Base-by-base conservation (phyloP, 2,888 invertebrate species). In the Macrosoma leucophasiata region DNA sequence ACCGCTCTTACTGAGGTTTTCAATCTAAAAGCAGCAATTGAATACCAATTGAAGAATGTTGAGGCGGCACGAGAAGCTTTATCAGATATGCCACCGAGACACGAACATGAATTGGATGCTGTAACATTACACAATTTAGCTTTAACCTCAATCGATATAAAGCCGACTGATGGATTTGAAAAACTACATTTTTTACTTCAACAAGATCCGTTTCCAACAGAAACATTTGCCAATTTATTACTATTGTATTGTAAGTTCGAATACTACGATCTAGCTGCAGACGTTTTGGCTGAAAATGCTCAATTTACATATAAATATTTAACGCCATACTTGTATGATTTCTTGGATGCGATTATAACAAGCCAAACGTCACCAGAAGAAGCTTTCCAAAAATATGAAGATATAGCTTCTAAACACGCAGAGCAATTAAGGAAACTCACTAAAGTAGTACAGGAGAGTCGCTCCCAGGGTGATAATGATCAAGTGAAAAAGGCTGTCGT, bases 81-180 rank as follows among this genome's bases (percentile, higher is more conserved):
- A 15, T 91, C 92, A 2, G 95, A 95, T 60, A 92, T 96, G 89
- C 95, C 96, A 2, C 96, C 97, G 0, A 87, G 99, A 43, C 92
- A 95, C 5, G 98, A 99, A 71, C 96, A 97, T 62, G 99, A 99
- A 79, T 77, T 98, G 46, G 99, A 99, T 73, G 97, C 97, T 3
- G 96, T 99, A 0, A 98, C 98, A 3, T 85, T 99, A 21, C 99
- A 99, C 66, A 99, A 99, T 69, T 93, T 98, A 75, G 98, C 98
- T 0, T 81, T 99, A 21, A 88, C 88, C 0, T 95, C 95, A 44
- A 95, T 96, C 79, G 96, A 96, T 45, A 85, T 88, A 17, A 92
- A 92, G 59, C 93, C 96, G 0, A 92, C 93, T 0, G 96, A 97
- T 58, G 96, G 98, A 8, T 98, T 98, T 62, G 96, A 97, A 62